A percentile compares a stretch with the other conserved stretches of the same genome.
phyloP scores from a whole-genome alignment of 2,113 vertebrate genomes.

The Hydrolagus affinis region DNA sequence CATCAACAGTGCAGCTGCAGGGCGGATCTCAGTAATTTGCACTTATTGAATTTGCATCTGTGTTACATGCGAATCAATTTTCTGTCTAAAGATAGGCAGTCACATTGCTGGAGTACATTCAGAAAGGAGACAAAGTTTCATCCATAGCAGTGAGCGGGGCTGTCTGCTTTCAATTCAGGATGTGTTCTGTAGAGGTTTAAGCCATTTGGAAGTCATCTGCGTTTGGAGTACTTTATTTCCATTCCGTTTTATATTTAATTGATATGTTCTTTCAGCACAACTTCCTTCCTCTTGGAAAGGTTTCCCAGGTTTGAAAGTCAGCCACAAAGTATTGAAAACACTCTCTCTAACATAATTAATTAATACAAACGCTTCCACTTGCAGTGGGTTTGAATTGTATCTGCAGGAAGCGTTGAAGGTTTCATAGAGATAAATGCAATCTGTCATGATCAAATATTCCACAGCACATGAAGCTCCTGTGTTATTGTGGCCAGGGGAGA shows the following conservation, averaged over 20 bases:
- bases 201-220: constrained; percentile 2
- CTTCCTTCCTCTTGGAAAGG: constrained; percentile 25
- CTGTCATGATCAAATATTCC: too few species aligned
- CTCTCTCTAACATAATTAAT: too few species aligned
- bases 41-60: constrained; percentile 22
- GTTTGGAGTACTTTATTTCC: background rate
- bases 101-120: background rate
- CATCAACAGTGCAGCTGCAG: constrained; percentile 14
- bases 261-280: background rate
- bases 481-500: too few species aligned
- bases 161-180: constrained; percentile 2
- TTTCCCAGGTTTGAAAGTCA: constrained; percentile 20
- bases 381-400: too few species aligned
- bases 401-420: too few species aligned
- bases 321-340: background rate
- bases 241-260: constrained; percentile 7
- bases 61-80: background rate
- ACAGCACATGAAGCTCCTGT: too few species aligned
- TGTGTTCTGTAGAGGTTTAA: background rate
- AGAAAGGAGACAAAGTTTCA: background rate
- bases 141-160: background rate
- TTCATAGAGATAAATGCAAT: too few species aligned
- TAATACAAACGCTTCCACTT: too few species aligned
- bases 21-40: background rate
- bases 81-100: background rate